Conservation (phyloP, 2,797 vertebrate genomes). For the Rachycentron canadum region DNA sequence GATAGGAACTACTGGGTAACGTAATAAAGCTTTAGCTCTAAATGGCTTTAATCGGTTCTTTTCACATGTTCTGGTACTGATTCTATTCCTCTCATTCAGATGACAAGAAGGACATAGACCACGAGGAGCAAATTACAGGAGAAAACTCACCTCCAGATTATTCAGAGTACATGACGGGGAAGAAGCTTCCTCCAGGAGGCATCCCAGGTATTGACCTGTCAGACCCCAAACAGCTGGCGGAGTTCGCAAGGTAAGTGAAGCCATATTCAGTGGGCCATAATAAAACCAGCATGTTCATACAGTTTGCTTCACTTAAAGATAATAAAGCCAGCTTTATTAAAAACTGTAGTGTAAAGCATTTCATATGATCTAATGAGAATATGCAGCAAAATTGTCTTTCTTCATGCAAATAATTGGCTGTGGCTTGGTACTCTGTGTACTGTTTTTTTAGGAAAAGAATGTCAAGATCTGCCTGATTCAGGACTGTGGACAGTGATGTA, state of each 20-base stretch:
- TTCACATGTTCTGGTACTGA: background rate
- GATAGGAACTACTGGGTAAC: background rate
- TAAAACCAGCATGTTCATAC: background rate
- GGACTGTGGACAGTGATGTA: background rate
- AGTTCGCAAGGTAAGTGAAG: conserved; percentile 93
- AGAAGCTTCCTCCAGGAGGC: conserved; percentile 97
- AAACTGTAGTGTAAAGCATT: background rate
- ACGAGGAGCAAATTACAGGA: conserved; percentile 96
- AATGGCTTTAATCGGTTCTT: conserved; percentile 2
- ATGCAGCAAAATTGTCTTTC: background rate
- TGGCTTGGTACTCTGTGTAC: too few relatives aligned
- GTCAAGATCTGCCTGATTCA: background rate
- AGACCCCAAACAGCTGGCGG: conserved; percentile 97
- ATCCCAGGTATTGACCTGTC: conserved; percentile 98
- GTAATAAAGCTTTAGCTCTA: background rate
- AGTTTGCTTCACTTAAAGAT: background rate
- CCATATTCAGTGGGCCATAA: background rate
- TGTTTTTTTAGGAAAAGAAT: background rate
- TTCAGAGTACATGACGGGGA: conserved; percentile 98
- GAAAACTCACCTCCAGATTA: conserved; percentile 99
- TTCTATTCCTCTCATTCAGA: conserved; percentile 81
- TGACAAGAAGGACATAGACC: conserved; percentile 99
- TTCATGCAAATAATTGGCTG: too few relatives aligned
- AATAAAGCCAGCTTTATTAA: background rate
- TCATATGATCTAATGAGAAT: background rate